These are phyloP conservation scores for Drosophila neonasuta DNA, from an alignment of 2,888 invertebrate genomes.

Conservation along the genomic window DNA sequence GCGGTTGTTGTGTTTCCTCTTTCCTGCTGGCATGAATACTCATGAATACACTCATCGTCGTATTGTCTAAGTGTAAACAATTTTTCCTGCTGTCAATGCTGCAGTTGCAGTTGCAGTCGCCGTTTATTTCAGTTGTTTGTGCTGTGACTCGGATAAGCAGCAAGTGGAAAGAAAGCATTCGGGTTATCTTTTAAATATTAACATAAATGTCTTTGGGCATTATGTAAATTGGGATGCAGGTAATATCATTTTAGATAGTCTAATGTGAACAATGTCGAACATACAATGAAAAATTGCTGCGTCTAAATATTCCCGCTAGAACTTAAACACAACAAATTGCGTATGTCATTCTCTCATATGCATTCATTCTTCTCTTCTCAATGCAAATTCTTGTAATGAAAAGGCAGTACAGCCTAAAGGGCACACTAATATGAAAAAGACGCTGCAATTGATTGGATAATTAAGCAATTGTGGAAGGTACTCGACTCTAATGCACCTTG, in stretches of 20 bases:
- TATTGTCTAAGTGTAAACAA: slow-evolving; percentile 26
- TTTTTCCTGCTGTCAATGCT: slow-evolving; percentile 27
- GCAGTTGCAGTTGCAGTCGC: slow-evolving; percentile 3
- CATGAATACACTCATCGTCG: slow-evolving; percentile 22
- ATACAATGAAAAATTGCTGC: background rate
- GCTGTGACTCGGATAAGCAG: slow-evolving; percentile 40
- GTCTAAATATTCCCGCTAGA: background rate
- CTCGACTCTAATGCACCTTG: background rate
- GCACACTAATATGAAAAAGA: background rate
- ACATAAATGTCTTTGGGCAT: slow-evolving; percentile 31
- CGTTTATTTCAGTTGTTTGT: slow-evolving; percentile 37
- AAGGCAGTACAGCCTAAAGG: background rate
- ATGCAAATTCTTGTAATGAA: background rate
- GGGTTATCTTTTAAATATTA: slow-evolving; percentile 54
- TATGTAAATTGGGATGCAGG: slow-evolving; percentile 35
- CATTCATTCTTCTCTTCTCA: too few relatives aligned
- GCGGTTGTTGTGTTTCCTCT: slow-evolving; percentile 28
- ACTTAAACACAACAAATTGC: background rate
- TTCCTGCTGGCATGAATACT: slow-evolving; percentile 31
- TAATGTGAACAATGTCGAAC: background rate
- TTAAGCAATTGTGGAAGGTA: background rate
- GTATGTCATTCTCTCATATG: background rate
- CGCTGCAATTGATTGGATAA: background rate
- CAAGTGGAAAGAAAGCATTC: slow-evolving; percentile 26
- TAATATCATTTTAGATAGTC: slow-evolving; percentile 14